phyloP scores from a whole-genome alignment of 2,797 vertebrate species.

The Polyboroides typus region DNA sequence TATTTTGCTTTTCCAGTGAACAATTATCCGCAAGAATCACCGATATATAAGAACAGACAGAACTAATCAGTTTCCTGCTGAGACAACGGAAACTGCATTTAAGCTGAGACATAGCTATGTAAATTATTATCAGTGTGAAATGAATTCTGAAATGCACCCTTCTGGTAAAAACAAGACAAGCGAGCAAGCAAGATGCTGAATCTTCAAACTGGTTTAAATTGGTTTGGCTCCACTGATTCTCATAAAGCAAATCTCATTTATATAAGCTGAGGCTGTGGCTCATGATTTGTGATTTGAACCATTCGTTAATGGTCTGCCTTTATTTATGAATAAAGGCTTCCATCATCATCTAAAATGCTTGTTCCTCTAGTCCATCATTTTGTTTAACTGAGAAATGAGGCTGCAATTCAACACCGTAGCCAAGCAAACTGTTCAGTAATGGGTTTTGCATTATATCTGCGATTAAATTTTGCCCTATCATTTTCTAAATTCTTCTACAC shows the following conservation, averaged over 20 bases:
- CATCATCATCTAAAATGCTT: constrained; percentile 2
- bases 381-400: not conserved
- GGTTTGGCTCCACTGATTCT: not conserved
- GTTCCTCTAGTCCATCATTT: not conserved
- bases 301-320: not conserved
- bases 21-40: not conserved
- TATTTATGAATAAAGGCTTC: constrained; percentile 29
- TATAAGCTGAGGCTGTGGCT: not conserved
- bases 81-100: not conserved
- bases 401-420: not conserved
- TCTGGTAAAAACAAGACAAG: not conserved
- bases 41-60: not conserved
- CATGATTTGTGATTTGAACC: not conserved
- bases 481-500: not conserved
- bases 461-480: not conserved
- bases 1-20: not conserved
- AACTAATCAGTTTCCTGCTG: constrained; percentile 20
- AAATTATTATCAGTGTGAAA: constrained; percentile 31
- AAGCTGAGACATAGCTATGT: not conserved
- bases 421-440: not conserved
- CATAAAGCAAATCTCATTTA: constrained; percentile 16
- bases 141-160: constrained; percentile 17
- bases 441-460: not conserved
- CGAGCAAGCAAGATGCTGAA: not conserved
- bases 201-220: constrained; percentile 37